Conservation (phyloP, 2,888 invertebrate genomes). For the Lasioglossum zephyrum region DNA sequence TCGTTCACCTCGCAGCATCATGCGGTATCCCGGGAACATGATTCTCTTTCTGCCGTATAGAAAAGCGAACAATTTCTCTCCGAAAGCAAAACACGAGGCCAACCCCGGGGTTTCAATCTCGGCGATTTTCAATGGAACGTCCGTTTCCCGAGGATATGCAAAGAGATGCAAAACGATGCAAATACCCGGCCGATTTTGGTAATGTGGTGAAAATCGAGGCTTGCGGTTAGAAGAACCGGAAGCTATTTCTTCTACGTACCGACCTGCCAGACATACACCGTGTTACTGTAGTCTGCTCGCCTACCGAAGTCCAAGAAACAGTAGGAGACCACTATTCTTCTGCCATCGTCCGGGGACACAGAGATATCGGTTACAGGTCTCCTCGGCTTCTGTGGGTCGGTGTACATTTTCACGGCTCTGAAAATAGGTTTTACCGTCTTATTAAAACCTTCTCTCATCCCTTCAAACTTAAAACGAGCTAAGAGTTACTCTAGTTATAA, state of each 20-base stretch:
- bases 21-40: neutral
- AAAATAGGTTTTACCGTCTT: neutral
- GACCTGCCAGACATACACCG: constrained; percentile 97
- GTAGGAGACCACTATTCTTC: constrained; percentile 93
- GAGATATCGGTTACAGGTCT: constrained; percentile 93
- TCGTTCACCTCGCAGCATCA: neutral
- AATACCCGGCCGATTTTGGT: constrained; percentile 26
- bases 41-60: neutral
- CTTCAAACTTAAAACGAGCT: too few relatives aligned
- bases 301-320: constrained; percentile 92
- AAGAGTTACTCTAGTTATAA: too few relatives aligned
- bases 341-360: constrained; percentile 96
- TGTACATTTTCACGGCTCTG: constrained; percentile 94
- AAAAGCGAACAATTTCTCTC: constrained; percentile 5
- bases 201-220: constrained; percentile 33
- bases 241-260: constrained; percentile 85
- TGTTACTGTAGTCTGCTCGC: constrained; percentile 86
- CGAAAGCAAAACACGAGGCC: neutral
- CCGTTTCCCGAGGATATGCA: constrained; percentile 8
- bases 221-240: constrained; percentile 4
- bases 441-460: neutral
- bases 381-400: constrained; percentile 89
- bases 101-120: constrained; percentile 6
- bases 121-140: constrained; percentile 4
- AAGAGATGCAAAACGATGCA: constrained; percentile 31